Base-by-base conservation (phyloP, 92 coral and sea anemone genomes). In the Epizoanthus ramosus region DNA sequence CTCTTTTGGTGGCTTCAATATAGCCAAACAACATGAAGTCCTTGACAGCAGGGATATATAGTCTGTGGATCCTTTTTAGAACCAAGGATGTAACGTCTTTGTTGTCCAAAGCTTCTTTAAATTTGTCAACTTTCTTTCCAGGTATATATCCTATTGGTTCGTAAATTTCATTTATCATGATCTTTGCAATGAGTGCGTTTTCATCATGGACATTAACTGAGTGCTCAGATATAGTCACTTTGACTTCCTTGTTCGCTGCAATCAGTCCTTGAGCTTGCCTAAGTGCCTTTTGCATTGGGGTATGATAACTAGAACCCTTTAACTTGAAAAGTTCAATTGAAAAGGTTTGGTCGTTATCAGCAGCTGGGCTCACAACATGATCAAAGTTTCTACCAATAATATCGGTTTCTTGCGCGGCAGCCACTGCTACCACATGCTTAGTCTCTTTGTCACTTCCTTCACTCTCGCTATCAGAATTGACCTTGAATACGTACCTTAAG, bases 131-230 rank as follows among this genome's bases (percentile, higher is more conserved):
- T 63, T 63, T 63, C 68, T 22, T 63, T 22, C 68, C 68, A 0
- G 68, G 68, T 8, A 63, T 23, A n/a, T 63, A 63, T 8, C 68
- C 68, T n/a, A 63, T 12, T 5, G 68, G 68, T 63, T 63, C 68
- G 2, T 23, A 3, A 1, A 63, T 22, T 4, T 18, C 31, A 22
- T 63, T 22, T 6, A 63, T 1, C 28, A 63, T n/a, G 2, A n/a
- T 22, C 21, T 23, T 17, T 13, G 68, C 68, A 9, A 17, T 63
- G 6, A 23, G 68, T 0, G 68, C 68, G 68, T 63, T 63, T 0
- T 63, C 12, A 5, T 63, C 68, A 3, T 25, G 68, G 0, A 63
- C 68, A 63, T 63, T 63, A 3, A 22, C 15, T 8, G 25, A 22
- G 31, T 63, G 68, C 28, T 63, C 13, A 22, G 8, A 63, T 50